Percentiles rank a stretch among this genome's conserved stretches.
Evolutionary conservation across 2,113 vertebrate genomes (phyloP).

Genomic region (Galeopterus variegatus): DNA sequence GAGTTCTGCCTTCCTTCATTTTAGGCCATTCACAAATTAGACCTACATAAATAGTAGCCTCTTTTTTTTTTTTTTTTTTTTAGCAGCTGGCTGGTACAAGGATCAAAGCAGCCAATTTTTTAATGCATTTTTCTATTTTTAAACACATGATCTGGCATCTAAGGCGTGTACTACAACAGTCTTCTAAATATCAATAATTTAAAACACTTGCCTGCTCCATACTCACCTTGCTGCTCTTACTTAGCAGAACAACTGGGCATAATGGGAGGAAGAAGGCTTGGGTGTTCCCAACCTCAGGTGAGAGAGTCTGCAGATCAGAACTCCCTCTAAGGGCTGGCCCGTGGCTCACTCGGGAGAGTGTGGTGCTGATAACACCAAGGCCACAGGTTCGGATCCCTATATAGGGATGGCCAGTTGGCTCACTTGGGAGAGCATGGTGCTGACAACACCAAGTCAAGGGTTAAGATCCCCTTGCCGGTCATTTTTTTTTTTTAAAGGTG

Average conservation of each 20-base stretch:
- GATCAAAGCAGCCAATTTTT: neutral
- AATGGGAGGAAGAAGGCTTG: neutral
- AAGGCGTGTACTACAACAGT: neutral
- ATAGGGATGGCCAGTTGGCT: too few relatives aligned
- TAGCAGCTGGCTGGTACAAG: too few relatives aligned
- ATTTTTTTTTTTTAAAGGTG: too few relatives aligned
- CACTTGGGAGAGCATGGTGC: too few relatives aligned
- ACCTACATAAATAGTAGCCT: constrained; percentile 9
- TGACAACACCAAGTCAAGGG: too few relatives aligned
- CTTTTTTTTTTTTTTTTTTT: constrained; percentile 9
- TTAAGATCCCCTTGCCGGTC: too few relatives aligned
- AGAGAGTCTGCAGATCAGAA: neutral
- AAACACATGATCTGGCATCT: constrained; percentile 12
- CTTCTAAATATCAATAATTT: neutral
- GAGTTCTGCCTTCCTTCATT: constrained; percentile 15
- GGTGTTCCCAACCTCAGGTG: neutral
- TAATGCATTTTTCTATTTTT: constrained; percentile 9
- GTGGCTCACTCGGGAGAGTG: too few relatives aligned
- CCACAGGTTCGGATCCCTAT: too few relatives aligned
- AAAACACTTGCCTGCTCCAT: neutral
- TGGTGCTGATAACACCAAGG: too few relatives aligned
- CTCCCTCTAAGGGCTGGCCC: neutral
- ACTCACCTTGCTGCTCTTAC: neutral
- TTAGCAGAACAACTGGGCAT: neutral
- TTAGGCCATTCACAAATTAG: constrained; percentile 73